Evolutionary conservation across 2,888 invertebrate genomes (phyloP), one percentile per base, ranked within the genome.

Genomic region (Drosophila leonis): DNA sequence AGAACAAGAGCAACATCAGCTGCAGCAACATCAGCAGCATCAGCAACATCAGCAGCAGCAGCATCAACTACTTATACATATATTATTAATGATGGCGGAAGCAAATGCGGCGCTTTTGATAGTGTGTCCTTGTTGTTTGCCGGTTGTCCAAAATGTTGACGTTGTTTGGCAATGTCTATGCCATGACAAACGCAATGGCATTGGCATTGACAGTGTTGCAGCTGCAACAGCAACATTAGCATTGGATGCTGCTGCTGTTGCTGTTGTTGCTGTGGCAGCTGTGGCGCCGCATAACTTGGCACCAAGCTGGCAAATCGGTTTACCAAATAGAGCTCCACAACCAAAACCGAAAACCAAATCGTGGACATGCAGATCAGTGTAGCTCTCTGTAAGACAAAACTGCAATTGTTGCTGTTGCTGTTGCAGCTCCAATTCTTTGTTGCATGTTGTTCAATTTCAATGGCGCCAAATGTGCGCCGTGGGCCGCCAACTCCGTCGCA

Each of bases 51-150:
- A 71, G 33, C 76, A 64, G 0, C 75, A 39, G 35, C 60, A 48
- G 18, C 55, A 41, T 10, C 65, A 37, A 52, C 54, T 54, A 13
- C 39, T 55, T 69, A 78, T 79, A 75, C 75, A 48, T 29, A 80
- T 86, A 84, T 84, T 84, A 84, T 84, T 84, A 84, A 84, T 84
- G 83, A 84, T 84, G 83, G 88, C 83, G 83, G 83, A 84, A 84
- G 88, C 83, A 72, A 80, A 69, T 68, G 83, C 83, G 83, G 83
- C 63, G 54, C 83, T 74, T 84, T 84, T 84, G 84, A 84, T 83
- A 72, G 59, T 65, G 61, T 72, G 83, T 82, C 85, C 80, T 73
- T 82, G 82, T 75, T 70, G 72, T 42, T n/a, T 65, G 69, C 54
- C 57, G 65, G 57, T 66, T 77, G 82, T 82, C 85, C 69, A 70